Evolutionary conservation across 2,113 vertebrate genomes (phyloP), one percentile per base, ranked within the genome.

Genomic region (Pholis gunnellus): DNA sequence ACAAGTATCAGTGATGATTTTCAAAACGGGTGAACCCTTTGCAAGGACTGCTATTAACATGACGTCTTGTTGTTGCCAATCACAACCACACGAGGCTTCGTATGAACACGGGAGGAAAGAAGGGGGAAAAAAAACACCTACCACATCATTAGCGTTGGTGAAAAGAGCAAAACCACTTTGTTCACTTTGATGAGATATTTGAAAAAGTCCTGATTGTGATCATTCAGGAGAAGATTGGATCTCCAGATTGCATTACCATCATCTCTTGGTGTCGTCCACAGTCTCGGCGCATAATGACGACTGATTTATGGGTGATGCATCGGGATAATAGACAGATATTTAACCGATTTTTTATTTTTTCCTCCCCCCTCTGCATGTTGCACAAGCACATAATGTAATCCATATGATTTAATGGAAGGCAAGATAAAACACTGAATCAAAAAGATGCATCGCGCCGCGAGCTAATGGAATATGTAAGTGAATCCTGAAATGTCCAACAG

Each of bases 381-480:
- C 25, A 68, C 78, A 89, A 88, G 79, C 67, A 72, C 71, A 86
- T 88, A 90, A 90, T 89, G 78, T 59, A 87, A 92, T 91, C 83
- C 83, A 84, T 88, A 78, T 72, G 82, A 91, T 93, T 89, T 88
- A 89, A 88, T 88, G 85, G 85, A 89, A 86, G 69, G 20, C 7
- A 80, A 79, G 87, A 87, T 87, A 91, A 91, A 92, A 93, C 82
- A 87, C 78, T 85, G 86, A 82, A 91, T 91, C 78, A 88, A 91
- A 88, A 90, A 90, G 88, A 90, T 87, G 83, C 78, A 84, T 84
- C 82, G 88, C 82, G 31, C 76, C 84, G 52, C 48, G 79, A 64
- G n/a, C 85, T 93, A 92, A 93, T 92, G 90, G 91, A 93, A 92
- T 90, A 90, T 90, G 86, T 91, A 92, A 92, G 88, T 93, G 88